Evolutionary conservation across 1,140 invertebrate species (phyloP).

Genomic region (Varroa destructor): DNA sequence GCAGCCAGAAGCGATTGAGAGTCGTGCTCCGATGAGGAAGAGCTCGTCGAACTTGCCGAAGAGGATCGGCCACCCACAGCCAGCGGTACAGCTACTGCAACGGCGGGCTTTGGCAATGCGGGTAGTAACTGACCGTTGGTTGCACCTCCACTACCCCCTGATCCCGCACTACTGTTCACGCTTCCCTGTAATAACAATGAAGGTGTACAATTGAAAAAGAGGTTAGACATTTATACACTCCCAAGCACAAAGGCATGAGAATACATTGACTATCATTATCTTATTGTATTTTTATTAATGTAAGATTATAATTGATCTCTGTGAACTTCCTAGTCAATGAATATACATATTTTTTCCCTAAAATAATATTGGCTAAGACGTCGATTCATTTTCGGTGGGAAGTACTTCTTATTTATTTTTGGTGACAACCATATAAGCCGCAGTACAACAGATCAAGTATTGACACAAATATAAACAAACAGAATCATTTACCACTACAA

Average conservation of each 20-base stretch:
- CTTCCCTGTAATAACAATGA: background rate
- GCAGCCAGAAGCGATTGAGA: constrained; percentile 13
- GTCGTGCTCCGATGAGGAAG: constrained; percentile 13
- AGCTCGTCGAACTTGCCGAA: constrained; percentile 12
- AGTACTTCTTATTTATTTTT: too few species aligned
- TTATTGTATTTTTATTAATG: too few species aligned
- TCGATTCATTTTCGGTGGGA: too few species aligned
- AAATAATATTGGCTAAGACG: too few species aligned
- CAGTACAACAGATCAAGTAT: too few species aligned
- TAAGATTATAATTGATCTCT: too few species aligned
- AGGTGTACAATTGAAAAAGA: background rate
- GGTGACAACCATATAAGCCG: too few species aligned
- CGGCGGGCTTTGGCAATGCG: background rate
- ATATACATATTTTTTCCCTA: too few species aligned
- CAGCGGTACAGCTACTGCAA: background rate
- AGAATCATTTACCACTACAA: too few species aligned
- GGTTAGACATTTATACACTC: background rate
- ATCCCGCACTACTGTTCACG: constrained; percentile 20
- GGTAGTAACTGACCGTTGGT: background rate
- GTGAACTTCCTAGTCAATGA: too few species aligned
- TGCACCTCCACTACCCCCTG: constrained; percentile 9
- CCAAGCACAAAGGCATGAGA: background rate
- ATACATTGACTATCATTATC: too few species aligned
- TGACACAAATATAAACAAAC: too few species aligned
- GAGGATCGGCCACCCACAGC: background rate